A percentile compares a stretch with the other conserved stretches of the same genome.
phyloP scores from a whole-genome alignment of 2,888 invertebrate species.

The Callimorpha dominula region DNA sequence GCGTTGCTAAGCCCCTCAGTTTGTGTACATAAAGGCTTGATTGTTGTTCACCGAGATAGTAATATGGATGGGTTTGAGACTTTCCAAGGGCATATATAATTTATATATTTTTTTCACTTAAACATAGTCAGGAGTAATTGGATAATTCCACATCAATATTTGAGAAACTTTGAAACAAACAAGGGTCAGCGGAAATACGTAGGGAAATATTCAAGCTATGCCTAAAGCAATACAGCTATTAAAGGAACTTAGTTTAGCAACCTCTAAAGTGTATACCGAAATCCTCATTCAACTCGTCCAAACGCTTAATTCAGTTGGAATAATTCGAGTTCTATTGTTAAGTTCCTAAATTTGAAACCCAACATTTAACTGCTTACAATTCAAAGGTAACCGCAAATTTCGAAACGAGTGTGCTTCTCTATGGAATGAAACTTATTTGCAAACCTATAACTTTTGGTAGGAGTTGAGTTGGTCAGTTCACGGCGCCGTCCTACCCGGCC shows the following conservation, averaged over 20 bases:
- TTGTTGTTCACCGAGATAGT: constrained; percentile 67
- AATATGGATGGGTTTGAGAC: constrained; percentile 41
- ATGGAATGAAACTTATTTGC: constrained; percentile 83
- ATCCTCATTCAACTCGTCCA: constrained; percentile 80
- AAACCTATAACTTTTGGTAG: constrained; percentile 82
- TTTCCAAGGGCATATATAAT: constrained; percentile 47
- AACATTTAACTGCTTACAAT: constrained; percentile 86
- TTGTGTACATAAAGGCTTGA: constrained; percentile 76
- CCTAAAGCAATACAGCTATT: constrained; percentile 69
- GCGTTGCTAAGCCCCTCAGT: constrained; percentile 79
- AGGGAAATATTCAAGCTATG: constrained; percentile 68
- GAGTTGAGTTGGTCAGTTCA: constrained; percentile 73
- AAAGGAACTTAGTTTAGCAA: constrained; percentile 78
- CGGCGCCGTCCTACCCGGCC: constrained; percentile 62
- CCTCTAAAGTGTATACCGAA: constrained; percentile 78
- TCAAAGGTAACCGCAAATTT: constrained; percentile 86
- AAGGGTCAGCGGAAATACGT: constrained; percentile 55
- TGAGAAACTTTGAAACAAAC: constrained; percentile 56
- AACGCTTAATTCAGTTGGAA: constrained; percentile 83
- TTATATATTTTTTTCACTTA: constrained; percentile 31
- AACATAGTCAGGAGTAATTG: constrained; percentile 15
- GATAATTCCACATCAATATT: constrained; percentile 36
- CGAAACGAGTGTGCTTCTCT: constrained; percentile 79
- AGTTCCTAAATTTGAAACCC: constrained; percentile 83
- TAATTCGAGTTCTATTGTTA: constrained; percentile 85